phyloP scores from a whole-genome alignment of 2,888 invertebrate genomes.

The Xestia xanthographa region DNA sequence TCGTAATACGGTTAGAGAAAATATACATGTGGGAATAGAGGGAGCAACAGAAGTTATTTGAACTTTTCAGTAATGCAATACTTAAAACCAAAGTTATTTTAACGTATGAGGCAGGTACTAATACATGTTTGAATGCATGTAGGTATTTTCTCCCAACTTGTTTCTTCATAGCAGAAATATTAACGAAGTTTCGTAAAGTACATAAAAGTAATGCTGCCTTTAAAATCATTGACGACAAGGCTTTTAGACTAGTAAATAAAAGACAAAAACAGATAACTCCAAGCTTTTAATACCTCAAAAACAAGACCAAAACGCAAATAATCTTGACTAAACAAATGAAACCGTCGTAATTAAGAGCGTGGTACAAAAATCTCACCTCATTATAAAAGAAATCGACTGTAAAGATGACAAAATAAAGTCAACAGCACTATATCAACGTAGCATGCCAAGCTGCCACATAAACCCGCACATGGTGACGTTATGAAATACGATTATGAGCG shows the following conservation, averaged over 20 bases:
- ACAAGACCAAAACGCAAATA: not conserved
- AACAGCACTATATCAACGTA: constrained; percentile 28
- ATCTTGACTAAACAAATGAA: constrained; percentile 14
- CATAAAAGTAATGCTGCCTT: too few species aligned
- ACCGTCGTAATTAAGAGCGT: not conserved
- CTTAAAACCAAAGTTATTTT: not conserved
- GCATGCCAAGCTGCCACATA: constrained; percentile 47
- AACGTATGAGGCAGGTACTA: not conserved
- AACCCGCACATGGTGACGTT: constrained; percentile 56
- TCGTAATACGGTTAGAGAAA: constrained; percentile 16
- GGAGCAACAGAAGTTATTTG: too few species aligned
- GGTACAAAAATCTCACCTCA: constrained; percentile 17
- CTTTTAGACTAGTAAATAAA: not conserved
- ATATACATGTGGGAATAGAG: not conserved
- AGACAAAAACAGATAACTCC: not conserved
- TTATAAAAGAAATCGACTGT: constrained; percentile 49
- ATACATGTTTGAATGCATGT: not conserved
- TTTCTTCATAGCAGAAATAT: not conserved
- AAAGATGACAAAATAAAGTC: constrained; percentile 50
- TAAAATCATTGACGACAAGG: not conserved
- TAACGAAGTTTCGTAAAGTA: not conserved
- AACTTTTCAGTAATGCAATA: not conserved
- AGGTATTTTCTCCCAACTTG: not conserved
- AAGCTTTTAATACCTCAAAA: not conserved
- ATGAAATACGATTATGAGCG: constrained; percentile 69